These are phyloP conservation scores for Paradisaea rubra DNA, from an alignment of 2,113 vertebrate genomes.

Conservation along the genomic window DNA sequence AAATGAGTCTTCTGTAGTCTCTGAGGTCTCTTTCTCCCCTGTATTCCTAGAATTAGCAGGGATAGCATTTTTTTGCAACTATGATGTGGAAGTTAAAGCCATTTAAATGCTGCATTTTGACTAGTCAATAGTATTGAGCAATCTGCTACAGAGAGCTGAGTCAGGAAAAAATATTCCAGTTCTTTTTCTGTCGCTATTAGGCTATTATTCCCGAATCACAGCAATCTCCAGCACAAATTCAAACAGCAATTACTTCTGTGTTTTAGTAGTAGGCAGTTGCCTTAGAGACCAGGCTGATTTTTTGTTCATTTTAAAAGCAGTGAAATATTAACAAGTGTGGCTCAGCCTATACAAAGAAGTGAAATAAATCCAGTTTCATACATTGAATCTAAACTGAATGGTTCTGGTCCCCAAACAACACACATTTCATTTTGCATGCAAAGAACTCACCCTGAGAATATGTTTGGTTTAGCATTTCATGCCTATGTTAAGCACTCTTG, in stretches of 20 bases:
- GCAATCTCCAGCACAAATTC: not conserved
- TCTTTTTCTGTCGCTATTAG: not conserved
- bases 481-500: not conserved
- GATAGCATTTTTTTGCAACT: not conserved
- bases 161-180: not conserved
- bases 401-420: not conserved
- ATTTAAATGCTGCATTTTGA: slow-evolving; percentile 11
- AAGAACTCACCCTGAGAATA: not conserved
- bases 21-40: not conserved
- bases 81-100: not conserved
- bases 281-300: not conserved
- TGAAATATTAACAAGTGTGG: not conserved
- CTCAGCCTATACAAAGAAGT: not conserved
- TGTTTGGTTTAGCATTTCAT: not conserved
- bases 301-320: not conserved
- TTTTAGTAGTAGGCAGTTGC: slow-evolving; percentile 1
- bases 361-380: not conserved
- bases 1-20: not conserved
- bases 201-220: not conserved
- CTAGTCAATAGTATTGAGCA: slow-evolving; percentile 19
- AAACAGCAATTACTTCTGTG: not conserved
- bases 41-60: not conserved
- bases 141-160: not conserved
- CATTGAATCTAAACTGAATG: not conserved
- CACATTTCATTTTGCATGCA: not conserved